Evolutionary conservation across 2,113 vertebrate genomes (phyloP).

Genomic region (Entomyzon cyanotis): DNA sequence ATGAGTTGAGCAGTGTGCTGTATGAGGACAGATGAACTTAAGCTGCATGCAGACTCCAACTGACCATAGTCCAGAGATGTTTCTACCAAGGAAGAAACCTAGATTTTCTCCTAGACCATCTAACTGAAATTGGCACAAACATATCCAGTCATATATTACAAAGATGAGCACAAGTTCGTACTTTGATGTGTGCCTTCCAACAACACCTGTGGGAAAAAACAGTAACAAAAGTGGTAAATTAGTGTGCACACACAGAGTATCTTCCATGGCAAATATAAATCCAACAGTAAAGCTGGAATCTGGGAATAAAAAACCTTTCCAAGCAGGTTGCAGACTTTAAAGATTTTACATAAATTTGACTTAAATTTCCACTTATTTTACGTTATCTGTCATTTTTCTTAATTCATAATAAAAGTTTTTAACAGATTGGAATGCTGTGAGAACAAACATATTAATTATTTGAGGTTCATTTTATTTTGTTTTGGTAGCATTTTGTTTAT

Average conservation of each 20-base stretch:
- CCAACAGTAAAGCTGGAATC: background rate
- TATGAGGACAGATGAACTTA: background rate
- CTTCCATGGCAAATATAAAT: background rate
- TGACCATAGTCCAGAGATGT: rapidly evolving
- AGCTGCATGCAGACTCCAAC: background rate
- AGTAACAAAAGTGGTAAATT: background rate
- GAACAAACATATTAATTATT: background rate
- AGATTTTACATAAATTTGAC: background rate
- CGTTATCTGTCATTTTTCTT: background rate
- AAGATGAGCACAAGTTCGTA: background rate
- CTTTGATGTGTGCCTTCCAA: background rate
- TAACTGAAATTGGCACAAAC: background rate
- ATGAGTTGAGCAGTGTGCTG: background rate
- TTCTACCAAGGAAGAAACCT: background rate
- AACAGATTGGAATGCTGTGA: background rate
- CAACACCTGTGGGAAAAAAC: background rate
- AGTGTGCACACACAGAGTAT: background rate
- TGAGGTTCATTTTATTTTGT: background rate
- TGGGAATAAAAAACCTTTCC: background rate
- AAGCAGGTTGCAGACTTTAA: background rate
- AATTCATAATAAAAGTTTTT: background rate
- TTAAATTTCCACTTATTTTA: background rate
- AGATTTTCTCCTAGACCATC: background rate
- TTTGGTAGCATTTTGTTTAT: background rate
- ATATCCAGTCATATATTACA: background rate